Conservation (phyloP, 2,888 invertebrate species). For the Antheraea assamensis region DNA sequence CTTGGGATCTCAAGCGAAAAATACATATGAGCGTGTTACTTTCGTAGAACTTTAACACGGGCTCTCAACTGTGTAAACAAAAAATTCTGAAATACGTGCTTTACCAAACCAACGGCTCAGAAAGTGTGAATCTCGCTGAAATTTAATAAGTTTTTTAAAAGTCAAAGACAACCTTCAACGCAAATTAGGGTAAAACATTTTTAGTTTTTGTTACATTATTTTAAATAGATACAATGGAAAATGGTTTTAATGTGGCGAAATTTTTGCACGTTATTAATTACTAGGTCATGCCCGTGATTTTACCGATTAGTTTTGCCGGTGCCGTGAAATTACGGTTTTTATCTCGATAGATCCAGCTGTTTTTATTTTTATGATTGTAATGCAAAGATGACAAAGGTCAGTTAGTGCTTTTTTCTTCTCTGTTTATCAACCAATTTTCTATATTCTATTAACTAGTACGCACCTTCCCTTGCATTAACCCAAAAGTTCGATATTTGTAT, state of each 20-base stretch:
- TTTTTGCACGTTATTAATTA: too few species aligned
- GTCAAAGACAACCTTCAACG: not conserved
- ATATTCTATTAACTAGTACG: too few species aligned
- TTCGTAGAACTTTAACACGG: constrained; percentile 1
- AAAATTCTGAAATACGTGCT: constrained; percentile 26
- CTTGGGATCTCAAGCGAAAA: not conserved
- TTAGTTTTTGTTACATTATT: not conserved
- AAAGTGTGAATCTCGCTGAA: constrained; percentile 22
- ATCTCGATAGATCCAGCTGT: too few species aligned
- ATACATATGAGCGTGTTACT: constrained; percentile 6
- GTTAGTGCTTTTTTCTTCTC: too few species aligned
- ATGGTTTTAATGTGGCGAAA: not conserved
- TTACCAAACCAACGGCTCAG: constrained; percentile 17
- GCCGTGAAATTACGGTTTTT: too few species aligned
- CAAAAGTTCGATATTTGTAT: too few species aligned
- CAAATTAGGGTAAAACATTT: not conserved
- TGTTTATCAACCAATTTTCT: too few species aligned
- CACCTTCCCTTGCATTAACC: too few species aligned
- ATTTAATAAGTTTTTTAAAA: not conserved
- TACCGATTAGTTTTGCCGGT: too few species aligned
- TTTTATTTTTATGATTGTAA: too few species aligned
- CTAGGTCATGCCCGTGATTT: too few species aligned
- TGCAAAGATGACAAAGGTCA: too few species aligned
- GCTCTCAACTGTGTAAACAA: constrained; percentile 30
- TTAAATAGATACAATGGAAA: not conserved